phyloP scores from a whole-genome alignment of 2,113 vertebrate genomes.

The Eptesicus fuscus region DNA sequence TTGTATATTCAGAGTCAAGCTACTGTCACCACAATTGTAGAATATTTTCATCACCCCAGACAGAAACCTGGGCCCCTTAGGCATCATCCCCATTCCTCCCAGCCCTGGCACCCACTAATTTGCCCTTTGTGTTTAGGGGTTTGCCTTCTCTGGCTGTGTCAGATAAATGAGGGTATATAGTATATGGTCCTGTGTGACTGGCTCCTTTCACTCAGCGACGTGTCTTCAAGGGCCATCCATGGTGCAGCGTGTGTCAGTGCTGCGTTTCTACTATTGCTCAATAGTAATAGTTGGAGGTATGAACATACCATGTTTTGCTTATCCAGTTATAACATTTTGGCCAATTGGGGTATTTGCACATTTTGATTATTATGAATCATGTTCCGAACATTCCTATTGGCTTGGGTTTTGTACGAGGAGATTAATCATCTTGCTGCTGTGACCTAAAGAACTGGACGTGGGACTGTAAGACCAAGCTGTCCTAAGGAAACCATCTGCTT shows the following conservation, averaged over 20 bases:
- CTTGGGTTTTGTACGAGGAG: not conserved
- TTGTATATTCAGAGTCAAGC: not conserved
- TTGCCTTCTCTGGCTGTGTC: not conserved
- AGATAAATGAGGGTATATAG: not conserved
- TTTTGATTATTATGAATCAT: not conserved
- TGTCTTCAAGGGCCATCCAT: not conserved
- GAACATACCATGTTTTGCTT: not conserved
- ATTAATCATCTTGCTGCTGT: constrained; percentile 38
- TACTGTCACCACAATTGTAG: not conserved
- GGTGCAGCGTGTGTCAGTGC: not conserved
- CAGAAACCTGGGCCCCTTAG: not conserved
- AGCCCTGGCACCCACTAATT: not conserved
- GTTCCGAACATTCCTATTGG: not conserved
- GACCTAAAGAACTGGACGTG: not conserved
- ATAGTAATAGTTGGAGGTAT: not conserved
- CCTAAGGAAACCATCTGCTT: not conserved
- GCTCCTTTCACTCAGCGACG: not conserved
- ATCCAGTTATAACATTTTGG: not conserved
- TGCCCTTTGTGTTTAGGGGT: not conserved
- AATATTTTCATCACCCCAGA: not conserved
- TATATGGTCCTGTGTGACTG: not conserved
- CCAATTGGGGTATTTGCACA: not conserved
- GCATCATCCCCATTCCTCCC: not conserved
- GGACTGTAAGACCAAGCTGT: not conserved
- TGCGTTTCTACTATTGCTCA: not conserved